Conservation (phyloP, 2,797 vertebrate species). For the Hypotaenidia philippensis region DNA sequence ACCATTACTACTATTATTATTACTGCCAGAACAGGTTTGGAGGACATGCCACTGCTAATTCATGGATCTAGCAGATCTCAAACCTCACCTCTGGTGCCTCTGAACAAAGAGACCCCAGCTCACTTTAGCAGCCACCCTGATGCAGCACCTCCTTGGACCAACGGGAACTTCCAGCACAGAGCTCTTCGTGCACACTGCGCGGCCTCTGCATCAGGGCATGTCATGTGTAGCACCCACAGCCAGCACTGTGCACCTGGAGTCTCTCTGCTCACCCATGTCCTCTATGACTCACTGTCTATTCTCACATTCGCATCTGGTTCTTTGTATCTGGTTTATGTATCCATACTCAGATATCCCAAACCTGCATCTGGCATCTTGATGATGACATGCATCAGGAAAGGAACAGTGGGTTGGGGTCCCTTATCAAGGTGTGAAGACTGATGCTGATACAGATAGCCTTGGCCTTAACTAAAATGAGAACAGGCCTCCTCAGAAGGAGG, state of each 20-base stretch:
- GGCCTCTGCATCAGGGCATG: neutral
- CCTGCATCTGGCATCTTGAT: neutral
- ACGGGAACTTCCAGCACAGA: neutral
- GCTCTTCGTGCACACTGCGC: accelerated
- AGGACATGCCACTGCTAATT: neutral
- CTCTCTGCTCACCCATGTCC: neutral
- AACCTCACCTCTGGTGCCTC: neutral
- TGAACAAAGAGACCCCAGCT: neutral
- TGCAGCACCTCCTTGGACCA: neutral
- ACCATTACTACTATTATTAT: neutral
- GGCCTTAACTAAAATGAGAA: neutral
- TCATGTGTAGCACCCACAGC: neutral
- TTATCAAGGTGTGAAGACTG: neutral
- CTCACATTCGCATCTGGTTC: neutral
- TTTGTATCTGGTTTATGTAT: neutral
- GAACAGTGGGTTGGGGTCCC: neutral
- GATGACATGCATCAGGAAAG: neutral
- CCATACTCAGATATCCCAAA: neutral
- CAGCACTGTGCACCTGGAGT: neutral
- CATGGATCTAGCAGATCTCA: neutral
- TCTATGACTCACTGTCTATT: neutral
- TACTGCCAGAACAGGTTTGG: neutral
- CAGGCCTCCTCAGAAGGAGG: neutral
- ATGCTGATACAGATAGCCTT: neutral
- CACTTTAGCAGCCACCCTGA: neutral